Percentiles rank a stretch among this genome's conserved stretches.
These are phyloP conservation scores for Sinocyclocheilus rhinocerous DNA, from an alignment of 2,113 vertebrate species.

Conservation along the genomic window DNA sequence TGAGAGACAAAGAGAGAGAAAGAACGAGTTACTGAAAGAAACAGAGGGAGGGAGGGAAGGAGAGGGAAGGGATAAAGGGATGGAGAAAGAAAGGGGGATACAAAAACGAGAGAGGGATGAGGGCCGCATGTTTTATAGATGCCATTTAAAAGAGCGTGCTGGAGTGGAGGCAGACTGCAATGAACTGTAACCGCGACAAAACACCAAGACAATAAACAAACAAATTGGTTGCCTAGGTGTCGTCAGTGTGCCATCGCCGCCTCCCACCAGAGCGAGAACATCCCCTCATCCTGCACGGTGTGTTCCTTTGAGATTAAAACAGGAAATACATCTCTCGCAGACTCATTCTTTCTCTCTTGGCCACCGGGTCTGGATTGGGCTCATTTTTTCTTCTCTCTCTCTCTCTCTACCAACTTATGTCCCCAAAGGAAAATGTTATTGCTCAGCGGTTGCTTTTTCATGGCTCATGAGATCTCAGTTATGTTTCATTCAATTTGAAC, in stretches of 20 bases:
- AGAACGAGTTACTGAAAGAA: constrained; percentile 45
- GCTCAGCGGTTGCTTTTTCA: background rate
- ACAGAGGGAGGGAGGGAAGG: constrained; percentile 45
- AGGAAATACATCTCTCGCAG: constrained; percentile 57
- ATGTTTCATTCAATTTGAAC: background rate
- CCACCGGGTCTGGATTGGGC: background rate
- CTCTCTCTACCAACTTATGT: background rate
- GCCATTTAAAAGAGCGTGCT: constrained; percentile 74
- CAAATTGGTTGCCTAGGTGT: constrained; percentile 77
- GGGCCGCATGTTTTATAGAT: constrained; percentile 75
- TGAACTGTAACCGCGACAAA: constrained; percentile 77
- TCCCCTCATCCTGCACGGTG: constrained; percentile 3
- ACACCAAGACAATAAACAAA: constrained; percentile 78
- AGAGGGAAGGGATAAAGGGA: constrained; percentile 27
- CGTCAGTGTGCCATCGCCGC: constrained; percentile 65
- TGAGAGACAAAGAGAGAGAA: constrained; percentile 25
- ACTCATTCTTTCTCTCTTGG: background rate
- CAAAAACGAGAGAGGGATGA: constrained; percentile 3
- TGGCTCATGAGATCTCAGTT: constrained; percentile 10
- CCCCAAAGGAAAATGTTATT: constrained; percentile 21
- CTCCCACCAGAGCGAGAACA: constrained; percentile 45
- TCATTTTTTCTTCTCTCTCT: background rate
- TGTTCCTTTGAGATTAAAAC: constrained; percentile 63
- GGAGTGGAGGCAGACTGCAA: constrained; percentile 69
- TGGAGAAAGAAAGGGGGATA: constrained; percentile 40